Base-by-base conservation (phyloP, 2,113 vertebrate species). In the Motacilla alba region DNA sequence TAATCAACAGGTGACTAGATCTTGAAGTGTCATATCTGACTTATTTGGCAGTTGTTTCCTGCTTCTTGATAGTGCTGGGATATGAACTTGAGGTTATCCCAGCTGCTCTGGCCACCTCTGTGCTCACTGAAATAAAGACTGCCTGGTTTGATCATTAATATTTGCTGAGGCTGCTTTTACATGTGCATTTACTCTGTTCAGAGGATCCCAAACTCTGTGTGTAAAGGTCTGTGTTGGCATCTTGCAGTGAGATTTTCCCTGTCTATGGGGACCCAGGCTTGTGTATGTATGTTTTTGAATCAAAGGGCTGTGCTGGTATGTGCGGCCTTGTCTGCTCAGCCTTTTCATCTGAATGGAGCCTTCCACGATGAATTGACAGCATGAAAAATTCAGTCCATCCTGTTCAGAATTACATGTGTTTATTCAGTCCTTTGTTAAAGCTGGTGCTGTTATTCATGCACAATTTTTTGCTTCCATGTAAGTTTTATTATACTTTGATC, bases 401-500 rank as follows among this genome's bases (percentile, higher is more conserved):
- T 93, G 82, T 92, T 94, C 35, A 72, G 92, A 93, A n/a, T 72
- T 47, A 31, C 31, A 5, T 13, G 17, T 90, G 87, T 96, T 93
- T 94, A 37, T 88, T 92, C 83, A 81, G 82, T n/a, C 84, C 63
- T 74, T 96, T 94, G 93, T 93, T 49, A 83, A 74, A 83, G 27
- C 46, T n/a, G 44, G 31, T 60, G 30, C 60, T 7, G 11, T 88
- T 96, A 90, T 69, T 95, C 85, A 85, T 83, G 67, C 72, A 95
- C 1, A 0, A 15, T 59, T 93, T 93, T 95, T 86, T 77, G 78
- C 75, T 96, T 94, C 90, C 64, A 30, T 84, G 41, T 83, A 89
- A 95, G 87, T 43, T 56, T 95, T 91, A 55, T 94, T 96, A 28
- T 70, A 70, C 84, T 94, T 93, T 87, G 92, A 95, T 89, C 70